phyloP scores from a whole-genome alignment of 1,140 invertebrate species.

The Leptopilina boulardi region DNA sequence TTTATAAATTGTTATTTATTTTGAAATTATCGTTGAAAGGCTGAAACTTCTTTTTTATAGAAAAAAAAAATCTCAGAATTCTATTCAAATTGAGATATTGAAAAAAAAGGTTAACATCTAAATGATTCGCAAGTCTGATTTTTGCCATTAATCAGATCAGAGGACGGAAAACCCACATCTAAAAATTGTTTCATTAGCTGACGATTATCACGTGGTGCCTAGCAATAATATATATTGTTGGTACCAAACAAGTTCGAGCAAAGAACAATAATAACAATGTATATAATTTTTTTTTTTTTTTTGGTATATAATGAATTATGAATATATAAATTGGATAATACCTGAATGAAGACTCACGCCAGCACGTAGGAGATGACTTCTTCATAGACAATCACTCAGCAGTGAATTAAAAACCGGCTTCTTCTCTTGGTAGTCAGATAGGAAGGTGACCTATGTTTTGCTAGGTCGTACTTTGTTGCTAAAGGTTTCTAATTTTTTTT shows the following conservation, averaged over 20 bases:
- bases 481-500: constrained; percentile 71
- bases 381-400: constrained; percentile 76
- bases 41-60: not conserved
- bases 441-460: constrained; percentile 75
- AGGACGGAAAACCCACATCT: constrained; percentile 49
- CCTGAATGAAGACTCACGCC: constrained; percentile 75
- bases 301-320: constrained; percentile 75
- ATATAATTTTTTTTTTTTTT: constrained; percentile 35
- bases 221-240: constrained; percentile 42
- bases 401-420: constrained; percentile 76
- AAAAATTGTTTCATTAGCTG: constrained; percentile 19
- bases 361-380: constrained; percentile 75
- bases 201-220: constrained; percentile 43
- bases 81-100: not conserved
- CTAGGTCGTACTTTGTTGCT: constrained; percentile 75
- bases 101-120: constrained; percentile 2
- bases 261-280: constrained; percentile 69
- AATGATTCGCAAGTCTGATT: not conserved
- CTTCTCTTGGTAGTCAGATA: constrained; percentile 77
- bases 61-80: not conserved
- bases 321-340: constrained; percentile 78
- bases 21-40: not conserved
- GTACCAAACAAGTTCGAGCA: constrained; percentile 64
- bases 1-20: constrained; percentile 9
- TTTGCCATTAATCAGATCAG: constrained; percentile 56